These are phyloP conservation scores for Opisthograptis luteolata DNA, from an alignment of 2,888 invertebrate species.

Conservation along the genomic window DNA sequence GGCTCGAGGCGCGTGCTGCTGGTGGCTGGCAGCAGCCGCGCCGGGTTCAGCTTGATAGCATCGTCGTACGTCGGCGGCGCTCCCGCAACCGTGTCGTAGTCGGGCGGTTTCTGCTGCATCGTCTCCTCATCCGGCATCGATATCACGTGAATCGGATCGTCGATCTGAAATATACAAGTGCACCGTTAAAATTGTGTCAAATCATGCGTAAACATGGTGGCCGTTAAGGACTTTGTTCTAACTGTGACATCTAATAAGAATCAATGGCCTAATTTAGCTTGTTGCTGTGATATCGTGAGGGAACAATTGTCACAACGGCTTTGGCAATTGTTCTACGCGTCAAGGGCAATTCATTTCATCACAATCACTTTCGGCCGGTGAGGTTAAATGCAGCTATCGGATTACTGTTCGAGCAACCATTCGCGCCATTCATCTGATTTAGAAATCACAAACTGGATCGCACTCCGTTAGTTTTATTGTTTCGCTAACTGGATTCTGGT, in stretches of 20 bases:
- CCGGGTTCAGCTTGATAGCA: conserved; percentile 88
- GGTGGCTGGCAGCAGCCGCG: conserved; percentile 75
- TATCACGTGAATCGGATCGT: conserved; percentile 87
- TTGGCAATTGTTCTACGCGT: conserved; percentile 37
- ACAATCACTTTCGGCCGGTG: conserved; percentile 30
- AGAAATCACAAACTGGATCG: conserved; percentile 25
- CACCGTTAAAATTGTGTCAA: not conserved
- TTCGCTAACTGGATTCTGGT: conserved; percentile 17
- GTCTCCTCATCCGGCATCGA: conserved; percentile 84
- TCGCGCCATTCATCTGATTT: conserved; percentile 27
- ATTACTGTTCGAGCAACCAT: conserved; percentile 19
- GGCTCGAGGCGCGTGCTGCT: conserved; percentile 60
- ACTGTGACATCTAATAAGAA: conserved; percentile 23
- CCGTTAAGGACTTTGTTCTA: conserved; percentile 22
- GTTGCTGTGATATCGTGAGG: conserved; percentile 37
- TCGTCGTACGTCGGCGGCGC: conserved; percentile 89
- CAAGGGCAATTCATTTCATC: conserved; percentile 39
- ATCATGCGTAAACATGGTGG: conserved; percentile 22
- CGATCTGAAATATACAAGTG: conserved; percentile 77
- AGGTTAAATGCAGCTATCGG: conserved; percentile 29
- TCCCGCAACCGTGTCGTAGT: conserved; percentile 88
- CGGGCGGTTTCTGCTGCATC: conserved; percentile 88
- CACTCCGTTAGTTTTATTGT: conserved; percentile 23
- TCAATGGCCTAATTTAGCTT: conserved; percentile 35
- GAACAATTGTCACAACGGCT: conserved; percentile 32